Evolutionary conservation across 1,140 invertebrate genomes (phyloP).

Genomic region (Cydia pomonella): DNA sequence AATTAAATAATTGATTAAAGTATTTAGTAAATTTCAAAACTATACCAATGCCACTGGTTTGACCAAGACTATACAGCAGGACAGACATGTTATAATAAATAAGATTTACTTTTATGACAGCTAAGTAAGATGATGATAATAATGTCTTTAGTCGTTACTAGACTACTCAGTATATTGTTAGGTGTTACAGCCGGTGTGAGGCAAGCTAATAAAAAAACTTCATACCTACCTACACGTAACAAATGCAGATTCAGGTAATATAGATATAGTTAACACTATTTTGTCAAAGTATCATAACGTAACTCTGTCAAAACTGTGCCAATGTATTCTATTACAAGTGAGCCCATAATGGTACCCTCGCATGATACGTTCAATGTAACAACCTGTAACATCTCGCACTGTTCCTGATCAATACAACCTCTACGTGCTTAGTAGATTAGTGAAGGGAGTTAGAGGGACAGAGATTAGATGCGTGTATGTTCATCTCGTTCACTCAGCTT

Average conservation of each 20-base stretch:
- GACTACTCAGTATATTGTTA: too few relatives aligned
- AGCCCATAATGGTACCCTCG: slow-evolving; percentile 1
- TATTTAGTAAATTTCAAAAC: too few relatives aligned
- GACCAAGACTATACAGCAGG: too few relatives aligned
- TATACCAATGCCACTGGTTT: too few relatives aligned
- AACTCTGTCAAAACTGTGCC: slow-evolving; percentile 27
- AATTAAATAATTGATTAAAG: too few relatives aligned
- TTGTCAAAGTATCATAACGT: slow-evolving; percentile 20
- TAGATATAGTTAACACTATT: background rate
- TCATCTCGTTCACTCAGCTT: background rate
- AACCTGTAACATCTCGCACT: slow-evolving; percentile 17
- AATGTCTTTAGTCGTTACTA: too few relatives aligned
- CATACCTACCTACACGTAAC: background rate
- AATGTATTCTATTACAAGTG: slow-evolving; percentile 14
- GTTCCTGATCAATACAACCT: background rate
- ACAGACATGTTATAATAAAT: too few relatives aligned
- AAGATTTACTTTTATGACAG: too few relatives aligned
- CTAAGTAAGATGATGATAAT: too few relatives aligned
- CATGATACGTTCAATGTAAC: slow-evolving; percentile 12
- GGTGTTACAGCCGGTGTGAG: background rate
- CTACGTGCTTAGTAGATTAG: background rate
- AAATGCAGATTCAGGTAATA: background rate
- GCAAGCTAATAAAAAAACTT: background rate
- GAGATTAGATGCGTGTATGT: background rate
- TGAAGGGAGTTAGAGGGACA: background rate